phyloP scores from a whole-genome alignment of 2,113 vertebrate species.

The Vimba vimba region DNA sequence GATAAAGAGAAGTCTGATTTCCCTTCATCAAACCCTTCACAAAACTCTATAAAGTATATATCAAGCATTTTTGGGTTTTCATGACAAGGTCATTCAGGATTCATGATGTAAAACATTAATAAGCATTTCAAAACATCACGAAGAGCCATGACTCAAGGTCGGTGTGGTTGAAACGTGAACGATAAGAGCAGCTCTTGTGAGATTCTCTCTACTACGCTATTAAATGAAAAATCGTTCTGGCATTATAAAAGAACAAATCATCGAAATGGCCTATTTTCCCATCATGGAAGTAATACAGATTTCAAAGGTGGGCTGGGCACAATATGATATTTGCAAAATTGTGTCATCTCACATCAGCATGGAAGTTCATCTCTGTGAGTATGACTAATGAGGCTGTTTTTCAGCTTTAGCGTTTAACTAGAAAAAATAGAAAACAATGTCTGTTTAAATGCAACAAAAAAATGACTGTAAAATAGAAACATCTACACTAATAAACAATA shows the following conservation, averaged over 20 bases:
- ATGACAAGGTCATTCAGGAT: constrained; percentile 8
- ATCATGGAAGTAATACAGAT: constrained; percentile 19
- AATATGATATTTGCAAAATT: constrained; percentile 30
- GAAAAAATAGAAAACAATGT: background rate
- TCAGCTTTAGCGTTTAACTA: background rate
- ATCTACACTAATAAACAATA: background rate
- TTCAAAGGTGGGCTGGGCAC: constrained; percentile 13
- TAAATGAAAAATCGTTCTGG: constrained; percentile 35
- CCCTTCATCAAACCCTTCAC: constrained; percentile 14
- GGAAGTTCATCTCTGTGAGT: constrained; percentile 8
- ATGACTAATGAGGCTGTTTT: constrained; percentile 10
- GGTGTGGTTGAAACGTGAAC: background rate
- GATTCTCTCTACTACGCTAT: constrained; percentile 17
- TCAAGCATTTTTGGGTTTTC: background rate
- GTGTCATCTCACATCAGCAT: constrained; percentile 14
- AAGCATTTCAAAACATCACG: constrained; percentile 7
- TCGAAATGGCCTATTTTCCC: constrained; percentile 26
- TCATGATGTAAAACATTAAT: background rate
- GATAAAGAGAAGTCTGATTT: background rate
- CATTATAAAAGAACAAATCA: constrained; percentile 38
- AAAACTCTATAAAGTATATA: background rate
- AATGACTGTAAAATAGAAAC: background rate
- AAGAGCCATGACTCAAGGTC: background rate
- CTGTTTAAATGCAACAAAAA: background rate
- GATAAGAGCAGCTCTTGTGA: constrained; percentile 18